These are phyloP conservation scores for Ovibos moschatus DNA, from an alignment of 2,113 vertebrate genomes.

Conservation along the genomic window DNA sequence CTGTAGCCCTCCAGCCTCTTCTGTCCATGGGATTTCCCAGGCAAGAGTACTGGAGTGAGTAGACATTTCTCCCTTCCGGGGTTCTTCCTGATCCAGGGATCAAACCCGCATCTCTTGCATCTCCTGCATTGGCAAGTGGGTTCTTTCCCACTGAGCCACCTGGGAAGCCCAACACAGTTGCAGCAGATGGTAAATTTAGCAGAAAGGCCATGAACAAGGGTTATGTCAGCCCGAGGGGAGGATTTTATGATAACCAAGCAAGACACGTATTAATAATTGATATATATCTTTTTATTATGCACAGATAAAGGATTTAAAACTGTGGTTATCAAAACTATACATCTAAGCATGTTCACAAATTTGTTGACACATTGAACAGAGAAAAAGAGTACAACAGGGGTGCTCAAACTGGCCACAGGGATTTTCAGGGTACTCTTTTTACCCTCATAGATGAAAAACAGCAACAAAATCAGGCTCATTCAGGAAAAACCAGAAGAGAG, in stretches of 20 bases:
- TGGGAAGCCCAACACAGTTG: background rate
- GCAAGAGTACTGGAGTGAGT: background rate
- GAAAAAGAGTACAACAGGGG: slow-evolving; percentile 69
- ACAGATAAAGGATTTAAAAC: slow-evolving; percentile 83
- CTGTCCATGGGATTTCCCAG: background rate
- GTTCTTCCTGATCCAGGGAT: background rate
- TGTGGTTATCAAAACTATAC: slow-evolving; percentile 86
- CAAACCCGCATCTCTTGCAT: background rate
- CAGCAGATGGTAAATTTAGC: background rate
- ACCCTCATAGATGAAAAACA: slow-evolving; percentile 59
- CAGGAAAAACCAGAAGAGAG: slow-evolving; percentile 69
- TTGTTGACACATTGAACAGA: slow-evolving; percentile 75
- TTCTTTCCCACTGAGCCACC: background rate
- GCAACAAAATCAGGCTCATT: slow-evolving; percentile 64
- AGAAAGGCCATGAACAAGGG: background rate
- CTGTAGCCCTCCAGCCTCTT: background rate
- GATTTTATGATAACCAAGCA: slow-evolving; percentile 26
- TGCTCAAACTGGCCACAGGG: slow-evolving; percentile 84
- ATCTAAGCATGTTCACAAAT: slow-evolving; percentile 78
- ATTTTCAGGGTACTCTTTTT: slow-evolving; percentile 73
- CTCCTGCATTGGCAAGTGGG: background rate
- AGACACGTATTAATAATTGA: slow-evolving; percentile 71
- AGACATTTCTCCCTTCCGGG: background rate
- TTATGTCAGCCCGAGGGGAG: background rate
- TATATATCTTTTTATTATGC: slow-evolving; percentile 88